Evolutionary conservation across 2,797 vertebrate species (phyloP).

Genomic region (Semotilus atromaculatus): DNA sequence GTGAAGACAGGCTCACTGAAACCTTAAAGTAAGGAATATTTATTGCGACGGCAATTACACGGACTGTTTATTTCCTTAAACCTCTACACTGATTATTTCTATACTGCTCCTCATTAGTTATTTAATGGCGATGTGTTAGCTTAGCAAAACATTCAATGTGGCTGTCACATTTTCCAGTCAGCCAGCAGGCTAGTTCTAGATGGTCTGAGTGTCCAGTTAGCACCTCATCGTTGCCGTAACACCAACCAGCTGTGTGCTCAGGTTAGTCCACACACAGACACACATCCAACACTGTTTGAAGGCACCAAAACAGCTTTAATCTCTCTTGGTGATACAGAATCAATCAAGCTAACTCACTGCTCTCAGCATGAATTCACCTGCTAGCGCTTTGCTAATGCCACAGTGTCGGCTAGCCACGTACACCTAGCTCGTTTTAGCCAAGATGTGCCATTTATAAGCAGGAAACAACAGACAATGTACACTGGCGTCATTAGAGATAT

Average conservation of each 20-base stretch:
- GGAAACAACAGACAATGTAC: background rate
- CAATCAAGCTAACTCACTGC: conserved; percentile 13
- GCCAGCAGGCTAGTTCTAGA: conserved; percentile 24
- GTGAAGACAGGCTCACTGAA: background rate
- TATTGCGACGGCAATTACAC: background rate
- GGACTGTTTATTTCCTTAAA: background rate
- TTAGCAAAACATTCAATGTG: conserved; percentile 29
- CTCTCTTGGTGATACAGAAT: background rate
- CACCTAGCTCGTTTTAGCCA: background rate
- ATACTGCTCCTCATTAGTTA: background rate
- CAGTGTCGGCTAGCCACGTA: conserved; percentile 3
- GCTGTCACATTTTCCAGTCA: conserved; percentile 32
- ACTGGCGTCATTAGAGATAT: background rate
- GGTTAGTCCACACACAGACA: background rate
- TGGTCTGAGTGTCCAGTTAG: background rate
- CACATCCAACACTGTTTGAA: background rate
- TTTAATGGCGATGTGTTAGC: conserved; percentile 17
- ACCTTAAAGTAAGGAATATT: background rate
- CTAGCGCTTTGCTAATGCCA: conserved; percentile 35
- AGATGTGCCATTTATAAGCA: background rate
- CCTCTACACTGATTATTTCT: background rate
- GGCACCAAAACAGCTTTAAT: background rate
- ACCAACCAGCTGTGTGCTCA: background rate
- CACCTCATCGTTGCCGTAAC: conserved; percentile 25
- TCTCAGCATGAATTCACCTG: background rate